Percentiles rank a stretch among this genome's conserved stretches.
These are phyloP conservation scores for Pelodiscus sinensis DNA, from an alignment of 2,113 vertebrate species.

Conservation along the genomic window DNA sequence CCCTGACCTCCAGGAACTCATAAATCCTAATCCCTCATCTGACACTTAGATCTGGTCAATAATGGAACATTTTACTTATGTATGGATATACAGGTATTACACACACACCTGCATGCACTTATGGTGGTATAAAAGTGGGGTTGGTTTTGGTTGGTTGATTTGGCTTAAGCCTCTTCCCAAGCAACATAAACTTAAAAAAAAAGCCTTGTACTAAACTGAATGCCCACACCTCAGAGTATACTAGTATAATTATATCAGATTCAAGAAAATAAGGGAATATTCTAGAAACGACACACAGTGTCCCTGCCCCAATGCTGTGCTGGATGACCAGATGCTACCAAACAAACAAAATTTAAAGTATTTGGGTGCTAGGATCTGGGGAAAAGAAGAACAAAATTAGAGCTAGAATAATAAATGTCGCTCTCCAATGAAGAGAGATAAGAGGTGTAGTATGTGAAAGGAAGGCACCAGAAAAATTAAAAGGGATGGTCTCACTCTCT, in stretches of 20 bases:
- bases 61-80: neutral
- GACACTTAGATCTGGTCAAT: neutral
- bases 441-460: neutral
- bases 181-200: neutral
- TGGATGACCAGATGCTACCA: neutral
- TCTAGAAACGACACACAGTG: neutral
- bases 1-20: neutral
- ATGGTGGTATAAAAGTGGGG: neutral
- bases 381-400: neutral
- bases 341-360: neutral
- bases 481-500: neutral
- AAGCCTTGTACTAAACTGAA: neutral
- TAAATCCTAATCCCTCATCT: neutral
- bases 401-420: neutral
- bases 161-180: neutral
- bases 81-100: neutral
- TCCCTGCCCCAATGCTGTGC: neutral
- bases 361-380: neutral
- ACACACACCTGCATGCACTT: neutral
- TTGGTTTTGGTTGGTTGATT: neutral
- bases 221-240: neutral
- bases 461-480: neutral
- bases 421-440: neutral
- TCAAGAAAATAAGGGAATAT: neutral
- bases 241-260: neutral